Percentiles rank a stretch among this genome's conserved stretches.
These are phyloP conservation scores for Poeciliopsis gracilis DNA, from an alignment of 2,797 vertebrate species.

Conservation along the genomic window DNA sequence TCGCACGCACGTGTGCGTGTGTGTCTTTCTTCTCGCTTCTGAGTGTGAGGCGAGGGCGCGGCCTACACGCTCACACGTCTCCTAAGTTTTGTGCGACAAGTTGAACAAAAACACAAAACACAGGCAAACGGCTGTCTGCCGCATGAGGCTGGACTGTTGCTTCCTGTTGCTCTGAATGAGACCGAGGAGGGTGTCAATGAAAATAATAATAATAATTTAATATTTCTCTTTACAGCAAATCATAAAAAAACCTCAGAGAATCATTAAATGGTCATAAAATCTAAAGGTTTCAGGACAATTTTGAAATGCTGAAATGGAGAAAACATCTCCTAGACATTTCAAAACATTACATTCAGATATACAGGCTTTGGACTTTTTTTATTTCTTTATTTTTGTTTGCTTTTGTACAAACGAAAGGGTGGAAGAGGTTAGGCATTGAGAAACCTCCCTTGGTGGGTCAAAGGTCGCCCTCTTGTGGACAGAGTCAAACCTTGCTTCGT, in stretches of 20 bases:
- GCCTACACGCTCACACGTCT: constrained; percentile 38
- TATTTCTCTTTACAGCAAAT: background rate
- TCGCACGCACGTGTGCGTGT: constrained; percentile 8
- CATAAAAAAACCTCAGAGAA: background rate
- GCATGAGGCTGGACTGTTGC: constrained; percentile 23
- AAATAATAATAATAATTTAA: background rate
- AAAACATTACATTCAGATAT: background rate
- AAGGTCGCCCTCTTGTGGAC: constrained; percentile 77
- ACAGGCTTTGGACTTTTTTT: constrained; percentile 5
- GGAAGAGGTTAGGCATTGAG: constrained; percentile 15
- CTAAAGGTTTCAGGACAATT: background rate
- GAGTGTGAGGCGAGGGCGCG: constrained; percentile 21
- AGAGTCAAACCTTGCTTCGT: background rate
- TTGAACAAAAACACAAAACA: constrained; percentile 40
- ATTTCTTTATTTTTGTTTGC: constrained; percentile 10
- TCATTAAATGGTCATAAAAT: background rate
- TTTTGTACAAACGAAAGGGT: background rate
- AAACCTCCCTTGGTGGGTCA: constrained; percentile 27
- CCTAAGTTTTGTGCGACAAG: constrained; percentile 38
- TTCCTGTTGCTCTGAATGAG: constrained; percentile 20
- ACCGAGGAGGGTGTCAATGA: background rate
- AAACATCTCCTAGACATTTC: background rate
- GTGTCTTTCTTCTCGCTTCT: background rate
- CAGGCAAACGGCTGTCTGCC: constrained; percentile 20
- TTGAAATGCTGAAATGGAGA: background rate